Evolutionary conservation across 2,888 invertebrate species (phyloP).

Genomic region (Harpalus rufipes): DNA sequence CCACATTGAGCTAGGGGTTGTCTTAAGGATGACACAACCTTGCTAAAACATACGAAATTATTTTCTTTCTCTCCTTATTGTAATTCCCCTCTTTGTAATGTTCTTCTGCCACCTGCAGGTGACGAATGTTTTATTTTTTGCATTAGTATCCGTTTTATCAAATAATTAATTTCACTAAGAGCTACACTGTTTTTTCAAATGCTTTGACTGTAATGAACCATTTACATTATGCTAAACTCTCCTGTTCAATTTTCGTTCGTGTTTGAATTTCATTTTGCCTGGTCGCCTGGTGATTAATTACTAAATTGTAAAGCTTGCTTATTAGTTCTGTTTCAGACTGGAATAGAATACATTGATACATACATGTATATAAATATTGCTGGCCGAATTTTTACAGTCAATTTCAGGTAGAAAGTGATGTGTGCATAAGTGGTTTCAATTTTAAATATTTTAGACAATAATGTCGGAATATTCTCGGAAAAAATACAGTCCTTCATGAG

Average conservation of each 20-base stretch:
- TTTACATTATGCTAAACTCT: conserved; percentile 30
- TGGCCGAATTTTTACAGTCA: neutral
- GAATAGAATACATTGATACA: neutral
- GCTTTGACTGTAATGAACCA: conserved; percentile 38
- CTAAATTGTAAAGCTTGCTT: conserved; percentile 24
- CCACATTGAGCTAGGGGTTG: neutral
- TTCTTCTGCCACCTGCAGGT: conserved; percentile 27
- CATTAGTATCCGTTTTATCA: conserved; percentile 29
- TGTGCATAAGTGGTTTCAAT: neutral
- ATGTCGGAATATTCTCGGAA: neutral
- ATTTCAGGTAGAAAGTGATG: neutral
- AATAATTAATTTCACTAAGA: conserved; percentile 56
- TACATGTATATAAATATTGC: neutral
- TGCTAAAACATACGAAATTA: conserved; percentile 52
- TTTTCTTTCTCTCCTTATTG: conserved; percentile 60
- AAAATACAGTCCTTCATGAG: no score
- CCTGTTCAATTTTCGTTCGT: conserved; percentile 50
- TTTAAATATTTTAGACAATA: neutral
- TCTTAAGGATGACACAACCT: conserved; percentile 2
- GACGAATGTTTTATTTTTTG: conserved; percentile 54
- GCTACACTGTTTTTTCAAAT: conserved; percentile 9
- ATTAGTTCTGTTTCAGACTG: neutral
- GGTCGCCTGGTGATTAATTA: conserved; percentile 43
- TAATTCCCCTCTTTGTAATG: conserved; percentile 12
- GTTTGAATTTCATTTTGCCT: conserved; percentile 44